A percentile compares a stretch with the other conserved stretches of the same genome.
phyloP scores from a whole-genome alignment of 1,140 invertebrate species.

The Trichogramma pretiosum region DNA sequence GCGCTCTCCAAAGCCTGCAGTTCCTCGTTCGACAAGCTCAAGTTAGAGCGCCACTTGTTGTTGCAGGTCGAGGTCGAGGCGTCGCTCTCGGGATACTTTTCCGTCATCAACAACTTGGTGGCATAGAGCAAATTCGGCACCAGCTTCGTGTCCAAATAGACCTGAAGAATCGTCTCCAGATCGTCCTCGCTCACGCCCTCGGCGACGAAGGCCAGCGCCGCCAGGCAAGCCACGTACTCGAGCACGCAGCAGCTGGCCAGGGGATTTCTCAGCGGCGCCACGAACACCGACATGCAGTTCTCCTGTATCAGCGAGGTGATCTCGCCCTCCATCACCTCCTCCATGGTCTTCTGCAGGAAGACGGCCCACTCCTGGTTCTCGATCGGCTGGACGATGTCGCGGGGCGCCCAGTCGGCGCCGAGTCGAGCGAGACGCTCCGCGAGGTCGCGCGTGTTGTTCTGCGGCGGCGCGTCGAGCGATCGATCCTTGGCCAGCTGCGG shows the following conservation, averaged over 20 bases:
- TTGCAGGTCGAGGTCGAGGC: not conserved
- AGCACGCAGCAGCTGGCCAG: constrained; percentile 55
- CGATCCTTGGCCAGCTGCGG: not conserved
- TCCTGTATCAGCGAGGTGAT: constrained; percentile 61
- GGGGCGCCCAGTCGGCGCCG: constrained; percentile 31
- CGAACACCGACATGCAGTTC: constrained; percentile 63
- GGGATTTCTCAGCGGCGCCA: constrained; percentile 59
- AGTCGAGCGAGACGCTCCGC: constrained; percentile 2
- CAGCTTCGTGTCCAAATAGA: constrained; percentile 66
- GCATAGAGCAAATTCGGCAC: constrained; percentile 69
- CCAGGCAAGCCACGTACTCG: constrained; percentile 58
- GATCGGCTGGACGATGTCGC: constrained; percentile 51
- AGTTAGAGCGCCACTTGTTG: constrained; percentile 8
- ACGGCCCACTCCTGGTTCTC: constrained; percentile 76
- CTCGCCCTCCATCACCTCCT: constrained; percentile 62
- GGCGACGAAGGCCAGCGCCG: constrained; percentile 63
- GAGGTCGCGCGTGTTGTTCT: not conserved
- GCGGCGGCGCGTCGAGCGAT: too few relatives aligned
- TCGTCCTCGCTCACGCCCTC: constrained; percentile 40
- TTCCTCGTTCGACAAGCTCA: too few relatives aligned
- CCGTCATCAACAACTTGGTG: constrained; percentile 52
- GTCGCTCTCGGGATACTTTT: constrained; percentile 19
- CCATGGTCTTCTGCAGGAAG: constrained; percentile 55
- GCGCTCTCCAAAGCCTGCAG: constrained; percentile 58
- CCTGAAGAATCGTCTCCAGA: constrained; percentile 51